Percentiles rank a stretch among this genome's conserved stretches.
Evolutionary conservation across 2,113 vertebrate genomes (phyloP).

Genomic region (Nycticebus coucang): DNA sequence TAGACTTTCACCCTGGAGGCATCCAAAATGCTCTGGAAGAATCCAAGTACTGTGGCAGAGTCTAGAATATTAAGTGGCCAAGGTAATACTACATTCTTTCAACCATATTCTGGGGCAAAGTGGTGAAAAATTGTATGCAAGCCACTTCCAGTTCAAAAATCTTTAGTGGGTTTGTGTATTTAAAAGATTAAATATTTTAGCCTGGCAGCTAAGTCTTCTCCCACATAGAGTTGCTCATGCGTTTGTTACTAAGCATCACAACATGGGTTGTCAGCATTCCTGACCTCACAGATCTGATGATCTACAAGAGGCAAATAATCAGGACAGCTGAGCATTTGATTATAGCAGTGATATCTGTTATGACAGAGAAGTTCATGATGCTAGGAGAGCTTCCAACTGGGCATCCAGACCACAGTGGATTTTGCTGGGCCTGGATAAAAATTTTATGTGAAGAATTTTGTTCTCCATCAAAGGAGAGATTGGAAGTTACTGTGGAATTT

Average conservation of each 20-base stretch:
- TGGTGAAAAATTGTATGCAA: neutral
- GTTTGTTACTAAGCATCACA: neutral
- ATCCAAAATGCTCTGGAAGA: neutral
- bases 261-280: accelerated
- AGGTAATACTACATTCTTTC: neutral
- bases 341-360: neutral
- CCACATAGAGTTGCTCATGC: neutral
- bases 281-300: neutral
- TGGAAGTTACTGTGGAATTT: neutral
- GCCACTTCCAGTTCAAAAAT: neutral
- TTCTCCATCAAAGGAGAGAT: neutral
- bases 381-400: neutral
- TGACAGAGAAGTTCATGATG: neutral
- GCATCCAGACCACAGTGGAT: neutral
- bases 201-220: neutral
- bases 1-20: neutral
- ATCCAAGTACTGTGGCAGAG: neutral
- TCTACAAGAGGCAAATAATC: neutral
- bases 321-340: neutral
- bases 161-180: neutral
- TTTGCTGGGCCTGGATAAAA: neutral
- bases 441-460: neutral
- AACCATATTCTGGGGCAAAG: neutral
- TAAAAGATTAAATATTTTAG: neutral
- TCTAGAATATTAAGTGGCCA: neutral